Evolutionary conservation across 2,888 invertebrate genomes (phyloP), one percentile per base, ranked within the genome.

Genomic region (Podotricha telesiphe): DNA sequence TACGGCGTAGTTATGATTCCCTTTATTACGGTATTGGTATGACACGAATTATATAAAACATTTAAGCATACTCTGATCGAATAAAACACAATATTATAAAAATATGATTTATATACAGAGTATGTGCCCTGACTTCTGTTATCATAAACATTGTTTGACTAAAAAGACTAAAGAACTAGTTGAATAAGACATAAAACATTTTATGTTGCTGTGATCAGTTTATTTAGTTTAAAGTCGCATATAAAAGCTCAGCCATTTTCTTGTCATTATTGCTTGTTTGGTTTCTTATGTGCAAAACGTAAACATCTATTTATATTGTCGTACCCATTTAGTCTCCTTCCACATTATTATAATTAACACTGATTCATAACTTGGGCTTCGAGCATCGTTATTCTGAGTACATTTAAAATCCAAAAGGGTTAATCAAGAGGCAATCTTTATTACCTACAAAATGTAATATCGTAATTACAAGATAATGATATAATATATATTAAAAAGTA

Each of bases 1-100:
- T 85, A 86, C 75, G 78, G 75, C 70, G 71, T 76, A 81, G 79
- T 82, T 82, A 81, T 82, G 76, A 78, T 76, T 76, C 75, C 74
- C 73, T 77, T 78, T 73, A 76, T 69, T 71, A 71, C 73, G 75
- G 76, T 73, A 77, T 79, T 66, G 71, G 73, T 75, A 68, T 74
- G 58, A 74, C 74, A 76, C 75, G 73, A 76, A 76, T 75, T 76
- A 76, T 71, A 68, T 63, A 62, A 69, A 76, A 72, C 73, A 77
- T 75, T 76, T 75, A 74, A 74, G 74, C 69, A n/a, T 70, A 66
- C 42, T 50, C 64, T 59, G 63, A 51, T 28, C 28, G 8, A 65
- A 66, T 53, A 58, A 50, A 19, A 42, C 56, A 56, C 28, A 59
- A 65, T 65, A 62, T n/a, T 20, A 8, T 11, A 22, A 59, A 11